phyloP scores from a whole-genome alignment of 53 echinoderm and acorn worm genomes.

The Pentamera pediparva region DNA sequence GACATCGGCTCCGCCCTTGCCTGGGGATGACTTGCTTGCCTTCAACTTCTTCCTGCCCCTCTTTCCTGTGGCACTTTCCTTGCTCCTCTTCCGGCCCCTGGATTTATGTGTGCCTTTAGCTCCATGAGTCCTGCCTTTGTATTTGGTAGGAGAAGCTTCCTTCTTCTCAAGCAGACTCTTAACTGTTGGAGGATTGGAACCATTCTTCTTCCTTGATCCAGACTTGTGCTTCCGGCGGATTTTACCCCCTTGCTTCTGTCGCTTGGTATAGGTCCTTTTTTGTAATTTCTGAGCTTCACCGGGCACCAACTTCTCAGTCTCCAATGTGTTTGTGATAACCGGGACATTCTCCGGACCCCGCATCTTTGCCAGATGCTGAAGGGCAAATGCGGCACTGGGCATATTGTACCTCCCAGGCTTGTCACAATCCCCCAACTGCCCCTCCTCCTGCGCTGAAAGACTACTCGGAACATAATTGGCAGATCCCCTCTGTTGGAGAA shows the following conservation, averaged over 20 bases:
- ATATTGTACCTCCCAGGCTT: too few relatives aligned
- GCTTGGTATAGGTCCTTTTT: too few relatives aligned
- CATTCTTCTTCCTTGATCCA: neutral
- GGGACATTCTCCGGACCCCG: neutral
- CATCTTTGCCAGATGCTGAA: constrained; percentile 15
- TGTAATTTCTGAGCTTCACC: too few relatives aligned
- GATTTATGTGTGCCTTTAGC: neutral
- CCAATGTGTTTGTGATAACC: too few relatives aligned
- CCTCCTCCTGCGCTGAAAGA: neutral
- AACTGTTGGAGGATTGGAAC: neutral
- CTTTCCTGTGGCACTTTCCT: neutral
- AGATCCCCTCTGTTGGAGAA: neutral
- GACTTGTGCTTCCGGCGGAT: too few relatives aligned
- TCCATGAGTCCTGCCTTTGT: neutral
- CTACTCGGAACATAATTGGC: neutral
- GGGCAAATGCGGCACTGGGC: constrained; percentile 10
- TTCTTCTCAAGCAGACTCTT: constrained; percentile 22
- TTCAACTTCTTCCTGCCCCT: neutral
- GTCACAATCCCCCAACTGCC: too few relatives aligned
- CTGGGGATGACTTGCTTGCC: neutral
- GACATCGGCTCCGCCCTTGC: neutral
- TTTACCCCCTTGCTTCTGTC: too few relatives aligned
- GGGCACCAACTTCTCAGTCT: too few relatives aligned
- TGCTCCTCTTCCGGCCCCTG: neutral
- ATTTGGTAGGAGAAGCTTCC: neutral